These are phyloP conservation scores for Corythaixoides concolor DNA, from an alignment of 2,113 vertebrate species.

Conservation along the genomic window DNA sequence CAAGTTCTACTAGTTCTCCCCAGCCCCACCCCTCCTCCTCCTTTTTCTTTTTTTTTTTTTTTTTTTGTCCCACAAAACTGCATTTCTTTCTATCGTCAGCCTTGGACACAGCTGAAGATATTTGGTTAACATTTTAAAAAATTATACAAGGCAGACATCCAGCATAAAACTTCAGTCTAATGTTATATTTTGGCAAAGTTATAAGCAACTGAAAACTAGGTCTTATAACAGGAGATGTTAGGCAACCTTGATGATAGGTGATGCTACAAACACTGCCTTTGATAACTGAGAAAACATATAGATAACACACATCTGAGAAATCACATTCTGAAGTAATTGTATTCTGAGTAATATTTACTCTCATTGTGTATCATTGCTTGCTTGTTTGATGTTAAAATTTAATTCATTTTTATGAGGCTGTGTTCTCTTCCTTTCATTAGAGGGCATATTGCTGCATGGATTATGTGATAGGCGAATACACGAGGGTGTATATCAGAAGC, in stretches of 20 bases:
- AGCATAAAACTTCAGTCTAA: background rate
- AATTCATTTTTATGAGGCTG: background rate
- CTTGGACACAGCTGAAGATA: background rate
- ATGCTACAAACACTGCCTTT: background rate
- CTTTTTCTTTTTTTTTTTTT: background rate
- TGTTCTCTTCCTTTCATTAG: background rate
- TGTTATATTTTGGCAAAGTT: background rate
- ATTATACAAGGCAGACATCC: background rate
- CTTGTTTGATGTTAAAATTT: background rate
- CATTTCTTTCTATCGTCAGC: background rate
- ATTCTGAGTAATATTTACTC: background rate
- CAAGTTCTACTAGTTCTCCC: background rate
- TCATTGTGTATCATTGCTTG: background rate
- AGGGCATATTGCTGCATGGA: background rate
- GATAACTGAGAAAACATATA: background rate
- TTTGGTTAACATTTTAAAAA: background rate
- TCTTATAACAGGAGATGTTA: background rate
- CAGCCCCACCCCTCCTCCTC: fast-evolving
- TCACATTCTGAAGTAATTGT: background rate
- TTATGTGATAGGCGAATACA: background rate
- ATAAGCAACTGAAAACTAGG: background rate
- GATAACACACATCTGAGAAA: background rate
- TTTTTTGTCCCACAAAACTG: background rate
- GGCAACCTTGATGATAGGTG: background rate
- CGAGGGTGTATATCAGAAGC: background rate